These are phyloP conservation scores for Steinernema feltiae DNA, from an alignment of 1,140 invertebrate species.

Conservation along the genomic window DNA sequence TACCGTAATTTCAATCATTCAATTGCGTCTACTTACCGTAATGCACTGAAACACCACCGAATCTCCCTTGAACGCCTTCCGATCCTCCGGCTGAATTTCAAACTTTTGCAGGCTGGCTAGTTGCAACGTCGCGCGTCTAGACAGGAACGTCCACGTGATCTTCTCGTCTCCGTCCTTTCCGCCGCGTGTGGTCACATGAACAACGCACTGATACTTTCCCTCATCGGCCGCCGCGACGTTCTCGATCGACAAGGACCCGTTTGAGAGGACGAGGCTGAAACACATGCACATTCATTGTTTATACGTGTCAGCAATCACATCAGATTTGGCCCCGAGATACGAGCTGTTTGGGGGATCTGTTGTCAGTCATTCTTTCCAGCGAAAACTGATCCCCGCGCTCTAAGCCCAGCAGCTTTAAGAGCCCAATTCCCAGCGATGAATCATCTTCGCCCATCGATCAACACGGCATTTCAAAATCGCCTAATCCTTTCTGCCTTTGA, in stretches of 20 bases:
- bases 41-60: slow-evolving; percentile 30
- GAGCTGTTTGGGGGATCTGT: background rate
- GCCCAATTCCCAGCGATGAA: background rate
- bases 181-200: slow-evolving; percentile 26
- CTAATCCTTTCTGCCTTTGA: background rate
- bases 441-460: background rate
- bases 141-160: slow-evolving; percentile 37
- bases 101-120: slow-evolving; percentile 25
- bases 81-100: slow-evolving; percentile 24
- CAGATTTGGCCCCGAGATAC: background rate
- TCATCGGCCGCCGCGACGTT: slow-evolving; percentile 20
- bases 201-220: slow-evolving; percentile 40
- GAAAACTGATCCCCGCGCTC: background rate
- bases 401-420: background rate
- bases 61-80: slow-evolving; percentile 20
- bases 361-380: background rate
- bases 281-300: background rate
- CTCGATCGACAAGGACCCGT: slow-evolving; percentile 32
- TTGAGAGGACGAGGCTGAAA: slow-evolving; percentile 32
- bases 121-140: slow-evolving; percentile 26
- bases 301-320: background rate
- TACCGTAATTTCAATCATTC: background rate
- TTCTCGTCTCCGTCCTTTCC: slow-evolving; percentile 15
- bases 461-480: background rate
- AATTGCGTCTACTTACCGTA: slow-evolving; percentile 8